These are phyloP conservation scores for Camponotus floridanus DNA, from an alignment of 1,140 invertebrate genomes.

Conservation along the genomic window DNA sequence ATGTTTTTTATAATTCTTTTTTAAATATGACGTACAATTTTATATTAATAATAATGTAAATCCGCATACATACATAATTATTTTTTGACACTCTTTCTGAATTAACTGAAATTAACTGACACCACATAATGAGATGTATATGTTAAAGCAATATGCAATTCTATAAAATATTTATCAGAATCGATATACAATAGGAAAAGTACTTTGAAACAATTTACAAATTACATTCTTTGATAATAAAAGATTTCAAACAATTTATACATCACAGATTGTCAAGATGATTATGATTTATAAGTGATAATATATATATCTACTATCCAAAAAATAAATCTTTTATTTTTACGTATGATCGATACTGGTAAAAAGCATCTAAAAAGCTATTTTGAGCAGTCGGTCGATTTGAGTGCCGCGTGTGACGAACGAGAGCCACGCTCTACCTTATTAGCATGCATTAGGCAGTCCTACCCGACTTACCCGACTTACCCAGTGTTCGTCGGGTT, in stretches of 20 bases:
- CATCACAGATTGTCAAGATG: background rate
- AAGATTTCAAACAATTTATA: background rate
- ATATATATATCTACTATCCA: background rate
- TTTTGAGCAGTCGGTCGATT: conserved; percentile 61
- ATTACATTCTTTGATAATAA: background rate
- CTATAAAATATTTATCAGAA: conserved; percentile 5
- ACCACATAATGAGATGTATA: background rate
- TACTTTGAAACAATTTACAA: conserved; percentile 19
- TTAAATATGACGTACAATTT: background rate
- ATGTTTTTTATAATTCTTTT: background rate
- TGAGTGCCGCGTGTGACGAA: conserved; percentile 65
- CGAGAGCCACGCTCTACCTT: conserved; percentile 71
- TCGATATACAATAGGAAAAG: background rate
- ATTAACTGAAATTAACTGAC: conserved; percentile 1
- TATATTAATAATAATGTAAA: background rate
- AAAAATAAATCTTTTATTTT: background rate
- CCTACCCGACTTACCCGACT: conserved; percentile 75
- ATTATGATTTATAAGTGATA: background rate
- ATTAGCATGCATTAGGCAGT: conserved; percentile 76
- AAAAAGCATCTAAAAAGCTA: conserved; percentile 24
- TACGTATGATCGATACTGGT: background rate
- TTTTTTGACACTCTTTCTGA: background rate
- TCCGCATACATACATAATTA: background rate
- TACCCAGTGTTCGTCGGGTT: conserved; percentile 65
- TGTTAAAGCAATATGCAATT: background rate